Evolutionary conservation across 2,888 invertebrate species (phyloP).

Genomic region (Slavum lentiscoides): DNA sequence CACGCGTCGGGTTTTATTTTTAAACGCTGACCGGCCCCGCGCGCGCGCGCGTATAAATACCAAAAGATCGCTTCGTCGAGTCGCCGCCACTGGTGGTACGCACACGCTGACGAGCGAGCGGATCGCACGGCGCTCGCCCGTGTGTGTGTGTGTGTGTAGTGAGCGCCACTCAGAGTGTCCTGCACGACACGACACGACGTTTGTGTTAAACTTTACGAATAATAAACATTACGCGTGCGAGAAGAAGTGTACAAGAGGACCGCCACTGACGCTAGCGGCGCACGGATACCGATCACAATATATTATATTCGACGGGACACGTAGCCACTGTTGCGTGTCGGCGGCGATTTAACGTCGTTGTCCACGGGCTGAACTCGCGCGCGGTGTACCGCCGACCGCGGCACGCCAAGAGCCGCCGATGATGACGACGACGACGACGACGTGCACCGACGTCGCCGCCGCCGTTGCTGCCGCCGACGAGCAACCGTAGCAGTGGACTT

Average conservation of each 20-base stretch:
- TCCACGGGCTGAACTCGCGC: background rate
- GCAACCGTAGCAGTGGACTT: background rate
- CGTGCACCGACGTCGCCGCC: background rate
- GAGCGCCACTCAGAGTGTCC: background rate
- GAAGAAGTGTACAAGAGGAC: no score
- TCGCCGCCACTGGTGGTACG: background rate
- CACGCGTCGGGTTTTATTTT: conserved; percentile 50
- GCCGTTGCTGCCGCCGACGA: background rate
- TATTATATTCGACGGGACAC: no score
- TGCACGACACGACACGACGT: background rate
- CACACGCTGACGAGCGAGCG: no score
- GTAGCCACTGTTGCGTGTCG: background rate
- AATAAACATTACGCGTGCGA: background rate
- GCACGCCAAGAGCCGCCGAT: background rate
- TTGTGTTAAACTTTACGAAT: background rate
- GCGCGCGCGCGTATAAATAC: conserved; percentile 25
- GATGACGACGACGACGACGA: background rate
- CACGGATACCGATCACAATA: no score
- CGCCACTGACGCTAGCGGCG: no score
- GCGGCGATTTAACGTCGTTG: background rate
- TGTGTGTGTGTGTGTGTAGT: background rate
- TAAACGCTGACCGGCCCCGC: conserved; percentile 45
- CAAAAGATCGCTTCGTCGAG: background rate
- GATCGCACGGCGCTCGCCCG: background rate
- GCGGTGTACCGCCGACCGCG: background rate